These are phyloP conservation scores for Pelosia muscerda DNA, from an alignment of 2,888 invertebrate species.

Conservation along the genomic window DNA sequence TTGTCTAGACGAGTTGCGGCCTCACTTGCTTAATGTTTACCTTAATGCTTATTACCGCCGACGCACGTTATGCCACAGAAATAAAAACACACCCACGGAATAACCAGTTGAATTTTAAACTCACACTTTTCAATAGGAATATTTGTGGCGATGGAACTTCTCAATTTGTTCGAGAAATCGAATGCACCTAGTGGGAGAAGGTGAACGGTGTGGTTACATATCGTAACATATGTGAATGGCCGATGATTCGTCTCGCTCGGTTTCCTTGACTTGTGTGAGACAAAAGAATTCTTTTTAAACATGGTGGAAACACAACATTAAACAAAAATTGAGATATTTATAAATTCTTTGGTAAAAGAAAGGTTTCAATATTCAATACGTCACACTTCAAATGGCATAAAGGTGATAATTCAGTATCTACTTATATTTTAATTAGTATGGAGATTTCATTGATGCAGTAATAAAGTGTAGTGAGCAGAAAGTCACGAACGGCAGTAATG, in stretches of 20 bases:
- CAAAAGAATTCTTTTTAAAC: constrained; percentile 48
- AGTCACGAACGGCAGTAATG: constrained; percentile 21
- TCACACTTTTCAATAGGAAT: constrained; percentile 53
- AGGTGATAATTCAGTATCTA: constrained; percentile 9
- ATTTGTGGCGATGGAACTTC: constrained; percentile 52
- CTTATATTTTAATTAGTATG: constrained; percentile 7
- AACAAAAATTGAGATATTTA: constrained; percentile 50
- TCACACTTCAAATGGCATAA: background rate
- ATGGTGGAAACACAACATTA: constrained; percentile 46
- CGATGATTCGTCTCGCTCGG: constrained; percentile 50
- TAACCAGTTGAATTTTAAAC: constrained; percentile 59
- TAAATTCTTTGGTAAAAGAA: constrained; percentile 49
- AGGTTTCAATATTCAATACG: constrained; percentile 32
- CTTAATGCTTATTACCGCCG: constrained; percentile 79
- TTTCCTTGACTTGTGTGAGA: constrained; percentile 40
- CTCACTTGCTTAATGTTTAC: constrained; percentile 80
- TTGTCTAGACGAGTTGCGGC: constrained; percentile 63
- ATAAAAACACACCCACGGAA: constrained; percentile 77
- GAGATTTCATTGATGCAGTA: constrained; percentile 16
- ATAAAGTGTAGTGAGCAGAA: constrained; percentile 15
- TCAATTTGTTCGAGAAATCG: constrained; percentile 64
- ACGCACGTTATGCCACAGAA: constrained; percentile 71
- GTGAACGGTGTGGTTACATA: constrained; percentile 62
- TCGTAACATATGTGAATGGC: constrained; percentile 67
- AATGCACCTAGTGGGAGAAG: constrained; percentile 60